A percentile compares a stretch with the other conserved stretches of the same genome.
These are phyloP conservation scores for Pristionchus maxplancki DNA, from an alignment of 2,888 invertebrate genomes.

Conservation along the genomic window DNA sequence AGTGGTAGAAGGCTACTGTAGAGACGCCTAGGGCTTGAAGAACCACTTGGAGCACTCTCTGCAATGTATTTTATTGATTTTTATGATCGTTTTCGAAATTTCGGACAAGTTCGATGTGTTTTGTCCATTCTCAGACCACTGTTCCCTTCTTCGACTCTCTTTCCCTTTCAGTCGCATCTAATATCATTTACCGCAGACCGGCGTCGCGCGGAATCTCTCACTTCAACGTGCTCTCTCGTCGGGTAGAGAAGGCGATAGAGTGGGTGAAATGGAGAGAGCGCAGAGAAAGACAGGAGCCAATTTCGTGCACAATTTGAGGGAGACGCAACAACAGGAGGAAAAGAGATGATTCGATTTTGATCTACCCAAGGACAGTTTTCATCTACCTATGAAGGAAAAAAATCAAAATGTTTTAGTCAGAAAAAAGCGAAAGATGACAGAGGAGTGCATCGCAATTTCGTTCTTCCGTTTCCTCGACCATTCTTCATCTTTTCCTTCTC, in stretches of 20 bases:
- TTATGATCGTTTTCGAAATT: background rate
- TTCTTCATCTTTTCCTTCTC: constrained; percentile 3
- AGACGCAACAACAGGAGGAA: constrained; percentile 32
- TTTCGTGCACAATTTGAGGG: constrained; percentile 19
- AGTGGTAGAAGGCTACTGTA: constrained; percentile 69
- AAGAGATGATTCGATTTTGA: background rate
- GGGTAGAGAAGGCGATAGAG: constrained; percentile 34
- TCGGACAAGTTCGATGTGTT: background rate
- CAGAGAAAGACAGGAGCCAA: background rate
- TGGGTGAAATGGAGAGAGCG: constrained; percentile 22
- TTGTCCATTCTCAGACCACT: background rate
- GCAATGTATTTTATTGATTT: constrained; percentile 44
- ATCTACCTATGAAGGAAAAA: background rate
- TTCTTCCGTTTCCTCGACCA: background rate
- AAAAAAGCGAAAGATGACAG: background rate
- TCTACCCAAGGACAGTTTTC: background rate
- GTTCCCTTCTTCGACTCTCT: background rate
- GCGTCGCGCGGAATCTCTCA: background rate
- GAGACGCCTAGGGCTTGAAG: constrained; percentile 70
- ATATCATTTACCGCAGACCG: constrained; percentile 23
- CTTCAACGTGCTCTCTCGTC: background rate
- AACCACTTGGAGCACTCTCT: constrained; percentile 73
- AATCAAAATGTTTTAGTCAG: background rate
- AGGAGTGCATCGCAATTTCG: background rate
- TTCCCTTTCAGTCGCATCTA: constrained; percentile 18